Conservation (phyloP, 64 coral and sea anemone species). For the Montipora efflorescens region DNA sequence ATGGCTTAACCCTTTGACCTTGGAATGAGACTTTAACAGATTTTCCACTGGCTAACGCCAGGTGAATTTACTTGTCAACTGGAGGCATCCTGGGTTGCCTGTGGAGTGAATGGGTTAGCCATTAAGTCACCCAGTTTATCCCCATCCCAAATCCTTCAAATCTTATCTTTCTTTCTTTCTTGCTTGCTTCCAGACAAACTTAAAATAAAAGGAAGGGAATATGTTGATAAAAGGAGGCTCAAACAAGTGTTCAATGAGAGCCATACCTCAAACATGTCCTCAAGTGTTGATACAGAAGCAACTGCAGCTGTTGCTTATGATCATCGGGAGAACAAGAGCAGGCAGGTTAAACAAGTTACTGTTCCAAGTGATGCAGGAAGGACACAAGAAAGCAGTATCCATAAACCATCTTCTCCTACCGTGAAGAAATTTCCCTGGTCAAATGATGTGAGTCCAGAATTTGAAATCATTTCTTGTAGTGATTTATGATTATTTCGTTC, state of each 20-base stretch:
- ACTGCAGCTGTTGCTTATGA: background rate
- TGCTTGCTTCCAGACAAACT: background rate
- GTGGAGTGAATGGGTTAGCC: no score
- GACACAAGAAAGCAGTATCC: background rate
- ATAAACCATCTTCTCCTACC: background rate
- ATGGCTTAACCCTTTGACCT: no score
- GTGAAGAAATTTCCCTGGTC: background rate
- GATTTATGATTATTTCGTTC: no score
- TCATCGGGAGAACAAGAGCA: background rate
- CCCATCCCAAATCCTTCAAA: background rate
- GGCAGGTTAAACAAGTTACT: background rate
- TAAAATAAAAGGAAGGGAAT: background rate
- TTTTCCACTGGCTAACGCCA: no score
- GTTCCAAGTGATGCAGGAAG: background rate
- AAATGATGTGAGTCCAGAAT: constrained; percentile 3
- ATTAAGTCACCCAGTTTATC: no score
- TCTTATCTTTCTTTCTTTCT: background rate
- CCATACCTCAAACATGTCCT: background rate
- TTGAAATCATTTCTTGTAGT: no score
- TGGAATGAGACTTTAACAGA: no score
- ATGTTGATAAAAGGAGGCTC: constrained; percentile 15
- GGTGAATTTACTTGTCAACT: no score
- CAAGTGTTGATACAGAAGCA: background rate
- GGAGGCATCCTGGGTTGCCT: no score
- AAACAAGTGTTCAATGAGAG: constrained; percentile 28